Percentiles rank a stretch among this genome's conserved stretches.
phyloP scores from a whole-genome alignment of 2,797 vertebrate species.

The Tachyglossus aculeatus region DNA sequence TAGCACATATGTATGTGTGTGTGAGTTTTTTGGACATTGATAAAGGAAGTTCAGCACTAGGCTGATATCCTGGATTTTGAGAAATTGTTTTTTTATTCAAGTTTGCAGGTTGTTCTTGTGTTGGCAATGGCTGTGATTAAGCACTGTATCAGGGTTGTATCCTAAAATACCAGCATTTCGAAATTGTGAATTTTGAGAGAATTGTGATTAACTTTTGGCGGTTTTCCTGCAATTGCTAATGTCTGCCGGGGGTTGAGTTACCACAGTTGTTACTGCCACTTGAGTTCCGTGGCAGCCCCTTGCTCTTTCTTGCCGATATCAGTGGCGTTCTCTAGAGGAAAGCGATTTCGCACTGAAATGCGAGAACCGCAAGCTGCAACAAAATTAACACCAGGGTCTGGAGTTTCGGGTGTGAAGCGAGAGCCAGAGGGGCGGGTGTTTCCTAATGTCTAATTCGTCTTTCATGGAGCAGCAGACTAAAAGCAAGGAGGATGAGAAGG shows the following conservation, averaged over 20 bases:
- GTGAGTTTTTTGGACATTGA: conserved; percentile 35
- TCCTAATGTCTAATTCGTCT: conserved; percentile 77
- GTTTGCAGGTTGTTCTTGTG: conserved; percentile 62
- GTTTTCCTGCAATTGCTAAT: conserved; percentile 64
- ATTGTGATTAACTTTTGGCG: conserved; percentile 77
- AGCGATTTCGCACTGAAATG: conserved; percentile 64
- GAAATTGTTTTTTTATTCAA: conserved; percentile 71
- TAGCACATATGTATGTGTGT: not conserved
- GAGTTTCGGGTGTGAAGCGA: conserved; percentile 32
- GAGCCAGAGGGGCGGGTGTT: conserved; percentile 32
- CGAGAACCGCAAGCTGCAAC: conserved; percentile 60
- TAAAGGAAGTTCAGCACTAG: conserved; percentile 52
- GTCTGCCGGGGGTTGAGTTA: conserved; percentile 63
- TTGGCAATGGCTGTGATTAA: conserved; percentile 75
- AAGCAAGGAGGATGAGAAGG: conserved; percentile 53
- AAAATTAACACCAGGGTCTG: conserved; percentile 62
- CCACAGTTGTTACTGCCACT: conserved; percentile 54
- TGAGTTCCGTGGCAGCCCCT: conserved; percentile 40
- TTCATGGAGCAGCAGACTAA: conserved; percentile 82
- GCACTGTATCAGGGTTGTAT: conserved; percentile 72
- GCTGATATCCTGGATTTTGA: conserved; percentile 56
- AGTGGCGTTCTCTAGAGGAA: conserved; percentile 35
- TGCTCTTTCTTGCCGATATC: conserved; percentile 53
- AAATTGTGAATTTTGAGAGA: conserved; percentile 71
- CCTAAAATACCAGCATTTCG: conserved; percentile 68